These are phyloP conservation scores for Cheilosia vernalis DNA, from an alignment of 2,888 invertebrate species.

Conservation along the genomic window DNA sequence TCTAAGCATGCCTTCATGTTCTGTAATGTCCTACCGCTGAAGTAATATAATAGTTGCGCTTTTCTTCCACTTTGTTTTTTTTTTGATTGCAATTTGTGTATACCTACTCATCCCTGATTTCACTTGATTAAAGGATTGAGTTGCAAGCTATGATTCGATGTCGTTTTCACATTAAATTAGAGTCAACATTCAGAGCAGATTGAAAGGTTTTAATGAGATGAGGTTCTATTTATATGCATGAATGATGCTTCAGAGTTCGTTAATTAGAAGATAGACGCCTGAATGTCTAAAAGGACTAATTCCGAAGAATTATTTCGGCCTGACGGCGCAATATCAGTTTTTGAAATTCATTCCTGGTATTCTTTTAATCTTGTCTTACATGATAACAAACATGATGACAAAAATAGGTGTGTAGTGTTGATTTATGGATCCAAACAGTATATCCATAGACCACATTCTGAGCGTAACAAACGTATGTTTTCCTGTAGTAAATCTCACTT, in stretches of 20 bases:
- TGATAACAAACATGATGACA: too few relatives aligned
- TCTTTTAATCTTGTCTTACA: too few relatives aligned
- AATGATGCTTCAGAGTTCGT: conserved; percentile 18
- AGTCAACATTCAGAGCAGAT: conserved; percentile 45
- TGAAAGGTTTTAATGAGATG: conserved; percentile 46
- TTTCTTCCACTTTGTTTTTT: not conserved
- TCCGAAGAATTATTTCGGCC: not conserved
- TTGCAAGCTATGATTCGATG: conserved; percentile 23
- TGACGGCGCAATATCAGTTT: not conserved
- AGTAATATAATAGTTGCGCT: conserved; percentile 27
- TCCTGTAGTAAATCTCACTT: too few relatives aligned
- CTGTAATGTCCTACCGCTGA: conserved; percentile 48
- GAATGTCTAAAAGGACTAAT: conserved; percentile 5
- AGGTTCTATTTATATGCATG: conserved; percentile 19
- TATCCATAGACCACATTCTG: too few relatives aligned
- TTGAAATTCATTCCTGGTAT: too few relatives aligned
- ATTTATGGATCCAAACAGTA: too few relatives aligned
- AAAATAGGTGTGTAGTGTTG: too few relatives aligned
- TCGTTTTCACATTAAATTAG: conserved; percentile 49
- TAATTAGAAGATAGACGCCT: conserved; percentile 18
- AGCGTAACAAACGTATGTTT: too few relatives aligned
- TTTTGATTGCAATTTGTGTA: not conserved
- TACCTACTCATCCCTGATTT: conserved; percentile 21
- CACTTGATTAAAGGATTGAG: conserved; percentile 39
- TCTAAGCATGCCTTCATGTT: conserved; percentile 21